Evolutionary conservation across 2,797 vertebrate species (phyloP), one percentile per base, ranked within the genome.

Genomic region (Avahi laniger): DNA sequence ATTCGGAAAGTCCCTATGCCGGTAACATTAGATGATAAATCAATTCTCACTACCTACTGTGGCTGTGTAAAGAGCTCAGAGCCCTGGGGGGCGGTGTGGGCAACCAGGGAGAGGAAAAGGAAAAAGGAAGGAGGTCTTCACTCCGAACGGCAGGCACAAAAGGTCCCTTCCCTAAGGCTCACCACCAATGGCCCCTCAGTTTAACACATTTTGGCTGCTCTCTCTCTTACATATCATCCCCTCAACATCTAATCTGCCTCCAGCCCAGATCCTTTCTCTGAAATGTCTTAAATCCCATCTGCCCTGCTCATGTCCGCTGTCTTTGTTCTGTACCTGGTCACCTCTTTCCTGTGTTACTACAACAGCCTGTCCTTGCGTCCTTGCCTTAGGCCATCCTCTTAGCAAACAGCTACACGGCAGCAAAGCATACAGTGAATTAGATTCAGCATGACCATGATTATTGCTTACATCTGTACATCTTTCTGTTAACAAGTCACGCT

Each of bases 381-480:
- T 85, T 61, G 50, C 73, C n/a, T 41, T 30, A 38, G 41, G 69
- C 73, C 50, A 38, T 17, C 35, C 24, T 52, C 57, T 24, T 17
- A 26, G 38, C 75, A 70, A 50, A 63, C 5, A 35, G 65, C 22
- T 38, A 33, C 79, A 5, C 1, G 15, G 61, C 52, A 14, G 10
- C 26, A n/a, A n/a, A n/a, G 43, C 20, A 28, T 4, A 14, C 4
- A 13, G 4, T 76, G 41, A 54, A 15, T 8, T 14, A 35, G 15
- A 22, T 12, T 54, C 43, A 4, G 10, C 12, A 2, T 11, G 20
- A 46, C 12, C 24, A 24, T 2, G 18, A 7, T 18, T 0, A 54
- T 1, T 3, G 20, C 48, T 89, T 43, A 24, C 52, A 5, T 46
- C 30, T 33, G 46, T 17, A 1, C 3, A 3, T 46, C 22, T 48